phyloP scores from a whole-genome alignment of 2,113 vertebrate species.

The Butorides virescens region DNA sequence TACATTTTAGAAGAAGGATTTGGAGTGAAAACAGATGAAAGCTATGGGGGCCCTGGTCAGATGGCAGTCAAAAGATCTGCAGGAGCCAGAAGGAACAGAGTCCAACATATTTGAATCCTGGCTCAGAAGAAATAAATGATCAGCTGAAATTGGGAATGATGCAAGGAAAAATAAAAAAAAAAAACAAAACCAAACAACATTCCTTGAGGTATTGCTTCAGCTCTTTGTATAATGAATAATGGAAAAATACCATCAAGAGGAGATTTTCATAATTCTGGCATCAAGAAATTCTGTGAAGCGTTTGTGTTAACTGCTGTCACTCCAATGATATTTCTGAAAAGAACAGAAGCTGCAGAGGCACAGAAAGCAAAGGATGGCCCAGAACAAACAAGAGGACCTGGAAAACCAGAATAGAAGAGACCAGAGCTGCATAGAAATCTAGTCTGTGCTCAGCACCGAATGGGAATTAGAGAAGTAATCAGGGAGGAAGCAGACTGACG shows the following conservation, averaged over 20 bases:
- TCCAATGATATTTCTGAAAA: neutral
- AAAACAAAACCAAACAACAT: neutral
- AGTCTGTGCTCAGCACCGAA: neutral
- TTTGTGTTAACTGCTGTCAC: fast-evolving
- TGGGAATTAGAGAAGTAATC: neutral
- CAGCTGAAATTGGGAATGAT: conserved; percentile 12
- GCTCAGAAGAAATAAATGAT: conserved; percentile 27
- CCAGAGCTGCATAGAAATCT: neutral
- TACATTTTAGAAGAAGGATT: conserved; percentile 48
- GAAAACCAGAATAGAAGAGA: neutral
- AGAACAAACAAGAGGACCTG: neutral
- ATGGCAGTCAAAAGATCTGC: conserved; percentile 40
- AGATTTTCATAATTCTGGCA: neutral
- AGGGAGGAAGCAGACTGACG: neutral
- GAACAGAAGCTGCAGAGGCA: neutral
- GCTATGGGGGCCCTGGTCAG: conserved; percentile 39
- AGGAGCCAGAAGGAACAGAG: conserved; percentile 25
- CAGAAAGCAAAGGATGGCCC: neutral
- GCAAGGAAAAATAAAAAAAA: neutral
- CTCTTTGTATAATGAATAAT: neutral
- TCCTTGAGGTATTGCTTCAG: conserved; percentile 13
- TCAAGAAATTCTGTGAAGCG: neutral
- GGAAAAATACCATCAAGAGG: neutral
- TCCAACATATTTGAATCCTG: conserved; percentile 17
- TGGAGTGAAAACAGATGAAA: conserved; percentile 57